Evolutionary conservation across 2,113 vertebrate genomes (phyloP), one percentile per base, ranked within the genome.

Genomic region (Poicephalus meyeri): DNA sequence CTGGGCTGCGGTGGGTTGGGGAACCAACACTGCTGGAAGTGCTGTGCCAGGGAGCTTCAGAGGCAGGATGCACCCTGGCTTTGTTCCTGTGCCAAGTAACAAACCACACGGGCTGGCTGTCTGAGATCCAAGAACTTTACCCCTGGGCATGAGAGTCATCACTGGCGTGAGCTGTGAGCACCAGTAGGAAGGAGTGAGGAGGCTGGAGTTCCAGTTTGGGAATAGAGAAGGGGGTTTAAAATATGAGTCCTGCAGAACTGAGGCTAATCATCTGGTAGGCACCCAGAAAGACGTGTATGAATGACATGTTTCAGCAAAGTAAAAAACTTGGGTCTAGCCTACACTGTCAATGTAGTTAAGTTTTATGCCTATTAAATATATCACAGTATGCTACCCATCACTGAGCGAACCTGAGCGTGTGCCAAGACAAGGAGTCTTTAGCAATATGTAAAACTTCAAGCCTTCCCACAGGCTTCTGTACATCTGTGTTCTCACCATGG

Each of bases 301-400:
- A 68, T 93, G 92, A 81, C 93, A 95, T 91, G 86, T 94, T 96
- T 91, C 95, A 91, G 88, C 80, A 74, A 56, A 92, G 89, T 41
- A 65, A 83, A 69, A 91, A 91, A 16, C 77, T 56, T 42, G 92
- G 93, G 92, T 94, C 90, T 94, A 94, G 95, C 83, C 86, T 63
- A 96, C 80, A 68, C 95, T 96, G 96, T 86, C 92, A 93, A 1
- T 4, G 72, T 24, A 60, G 95, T 2, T 21, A 70, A 86, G 93
- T 25, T 88, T 44, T 18, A 88, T 89, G 90, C 76, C 86, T 78
- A 50, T 91, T 87, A 55, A 83, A 71, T 7, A 41, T 52, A 50
- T 16, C 74, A 84, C 93, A 88, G 95, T 80, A 53, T 79, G 90
- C 82, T 92, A 41, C 79, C 92, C 82, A 72, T 78, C 93, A 68